A percentile compares a stretch with the other conserved stretches of the same genome.
These are phyloP conservation scores for Trichacis sp. DNA, from an alignment of 2,888 invertebrate species.

Conservation along the genomic window DNA sequence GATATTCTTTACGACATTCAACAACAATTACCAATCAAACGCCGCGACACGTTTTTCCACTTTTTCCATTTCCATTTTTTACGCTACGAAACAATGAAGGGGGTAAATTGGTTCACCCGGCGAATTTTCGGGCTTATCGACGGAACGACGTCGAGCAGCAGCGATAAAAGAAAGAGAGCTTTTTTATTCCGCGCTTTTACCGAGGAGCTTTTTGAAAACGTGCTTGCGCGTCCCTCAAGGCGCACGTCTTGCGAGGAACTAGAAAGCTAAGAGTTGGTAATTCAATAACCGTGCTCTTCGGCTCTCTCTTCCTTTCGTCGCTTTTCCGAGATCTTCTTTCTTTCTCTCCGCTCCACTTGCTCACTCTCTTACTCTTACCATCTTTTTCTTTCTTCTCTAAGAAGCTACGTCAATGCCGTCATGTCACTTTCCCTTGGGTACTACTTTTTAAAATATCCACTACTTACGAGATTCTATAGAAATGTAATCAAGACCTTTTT, in stretches of 20 bases:
- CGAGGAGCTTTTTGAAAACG: conserved; percentile 59
- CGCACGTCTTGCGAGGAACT: conserved; percentile 60
- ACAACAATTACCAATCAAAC: no score
- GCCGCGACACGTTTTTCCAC: no score
- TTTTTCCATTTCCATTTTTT: background rate
- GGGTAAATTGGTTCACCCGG: background rate
- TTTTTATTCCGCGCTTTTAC: conserved; percentile 55
- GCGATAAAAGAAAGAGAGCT: conserved; percentile 49
- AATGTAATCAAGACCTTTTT: conserved; percentile 12
- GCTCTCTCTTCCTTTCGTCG: conserved; percentile 45
- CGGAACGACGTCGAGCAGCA: conserved; percentile 34
- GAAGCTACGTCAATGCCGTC: conserved; percentile 29
- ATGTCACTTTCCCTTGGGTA: conserved; percentile 35
- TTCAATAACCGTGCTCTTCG: conserved; percentile 63
- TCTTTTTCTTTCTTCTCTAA: conserved; percentile 28
- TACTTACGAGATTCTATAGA: conserved; percentile 27
- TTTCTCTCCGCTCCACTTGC: conserved; percentile 12
- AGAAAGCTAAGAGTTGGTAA: conserved; percentile 68
- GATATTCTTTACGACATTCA: no score
- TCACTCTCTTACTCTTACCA: conserved; percentile 30
- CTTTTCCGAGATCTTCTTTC: conserved; percentile 27
- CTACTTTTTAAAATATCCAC: conserved; percentile 38
- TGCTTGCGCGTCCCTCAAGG: conserved; percentile 61
- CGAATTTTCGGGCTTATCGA: conserved; percentile 5
- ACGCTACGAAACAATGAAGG: no score